These are phyloP conservation scores for Sisor rabdophorus DNA, from an alignment of 2,113 vertebrate genomes.

Conservation along the genomic window DNA sequence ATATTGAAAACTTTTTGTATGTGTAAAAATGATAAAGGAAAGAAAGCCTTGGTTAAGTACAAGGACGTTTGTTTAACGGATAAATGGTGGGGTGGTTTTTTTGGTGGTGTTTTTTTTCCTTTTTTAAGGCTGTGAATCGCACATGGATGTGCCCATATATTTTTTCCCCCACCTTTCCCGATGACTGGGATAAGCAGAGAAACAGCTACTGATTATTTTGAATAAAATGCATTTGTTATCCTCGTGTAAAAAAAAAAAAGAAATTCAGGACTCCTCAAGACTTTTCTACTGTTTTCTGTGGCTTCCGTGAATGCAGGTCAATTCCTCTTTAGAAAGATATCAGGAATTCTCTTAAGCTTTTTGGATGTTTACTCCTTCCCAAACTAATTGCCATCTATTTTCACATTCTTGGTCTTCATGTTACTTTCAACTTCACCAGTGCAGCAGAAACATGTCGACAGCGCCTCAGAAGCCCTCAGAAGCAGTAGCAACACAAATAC, in stretches of 20 bases:
- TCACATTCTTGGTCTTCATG: conserved; percentile 21
- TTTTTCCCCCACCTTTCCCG: conserved; percentile 21
- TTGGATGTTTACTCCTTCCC: conserved; percentile 42
- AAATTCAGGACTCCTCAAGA: conserved; percentile 38
- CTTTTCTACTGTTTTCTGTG: conserved; percentile 32
- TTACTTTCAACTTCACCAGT: conserved; percentile 40
- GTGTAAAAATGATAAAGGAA: conserved; percentile 27
- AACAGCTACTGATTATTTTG: conserved; percentile 54
- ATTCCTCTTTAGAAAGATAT: conserved; percentile 45
- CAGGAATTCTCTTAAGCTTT: conserved; percentile 49
- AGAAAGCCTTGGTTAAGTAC: conserved; percentile 53
- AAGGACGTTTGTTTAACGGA: neutral
- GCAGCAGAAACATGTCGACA: conserved; percentile 35
- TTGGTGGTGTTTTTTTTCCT: conserved; percentile 37
- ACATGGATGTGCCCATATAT: conserved; percentile 42
- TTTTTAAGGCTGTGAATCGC: conserved; percentile 67
- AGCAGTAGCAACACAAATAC: conserved; percentile 37
- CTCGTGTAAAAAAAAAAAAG: neutral
- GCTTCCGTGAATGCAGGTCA: conserved; percentile 45
- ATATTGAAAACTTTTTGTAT: conserved; percentile 63
- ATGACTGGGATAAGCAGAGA: conserved; percentile 41
- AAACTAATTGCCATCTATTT: conserved; percentile 29
- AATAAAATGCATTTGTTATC: conserved; percentile 43
- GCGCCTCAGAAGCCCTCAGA: conserved; percentile 23
- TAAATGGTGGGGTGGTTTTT: conserved; percentile 44